These are phyloP conservation scores for Orgyia antiqua DNA, from an alignment of 2,888 invertebrate species.

Conservation along the genomic window DNA sequence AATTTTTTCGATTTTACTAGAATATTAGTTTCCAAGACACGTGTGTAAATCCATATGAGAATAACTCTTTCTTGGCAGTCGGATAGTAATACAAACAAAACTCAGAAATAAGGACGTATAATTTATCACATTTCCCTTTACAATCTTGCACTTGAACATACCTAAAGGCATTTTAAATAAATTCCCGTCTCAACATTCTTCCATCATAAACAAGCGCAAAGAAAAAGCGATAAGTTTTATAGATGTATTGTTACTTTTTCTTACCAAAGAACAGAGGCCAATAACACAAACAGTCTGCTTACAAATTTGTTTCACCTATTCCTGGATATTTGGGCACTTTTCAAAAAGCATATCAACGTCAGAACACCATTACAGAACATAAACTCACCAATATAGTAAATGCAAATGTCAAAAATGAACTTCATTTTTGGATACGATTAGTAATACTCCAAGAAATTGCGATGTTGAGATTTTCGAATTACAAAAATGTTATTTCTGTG, in stretches of 20 bases:
- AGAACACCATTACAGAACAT: slow-evolving; percentile 46
- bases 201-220: slow-evolving; percentile 35
- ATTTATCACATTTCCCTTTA: too few relatives aligned
- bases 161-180: slow-evolving; percentile 22
- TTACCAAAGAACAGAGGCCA: slow-evolving; percentile 27
- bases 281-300: slow-evolving; percentile 46
- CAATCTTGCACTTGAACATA: too few relatives aligned
- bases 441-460: slow-evolving; percentile 14
- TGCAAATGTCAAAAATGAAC: slow-evolving; percentile 26
- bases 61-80: too few relatives aligned
- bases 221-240: slow-evolving; percentile 61
- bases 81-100: too few relatives aligned
- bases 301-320: slow-evolving; percentile 62
- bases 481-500: too few relatives aligned
- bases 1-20: too few relatives aligned
- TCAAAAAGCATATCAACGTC: slow-evolving; percentile 33
- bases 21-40: too few relatives aligned
- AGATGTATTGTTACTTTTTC: slow-evolving; percentile 58
- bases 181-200: slow-evolving; percentile 28
- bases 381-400: slow-evolving; percentile 37
- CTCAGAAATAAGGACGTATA: too few relatives aligned
- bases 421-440: slow-evolving; percentile 29
- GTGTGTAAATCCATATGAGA: too few relatives aligned
- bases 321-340: slow-evolving; percentile 36
- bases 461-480: slow-evolving; percentile 10